Evolutionary conservation across 2,797 vertebrate species (phyloP), one percentile per base, ranked within the genome.

Genomic region (Denticeps clupeoides): DNA sequence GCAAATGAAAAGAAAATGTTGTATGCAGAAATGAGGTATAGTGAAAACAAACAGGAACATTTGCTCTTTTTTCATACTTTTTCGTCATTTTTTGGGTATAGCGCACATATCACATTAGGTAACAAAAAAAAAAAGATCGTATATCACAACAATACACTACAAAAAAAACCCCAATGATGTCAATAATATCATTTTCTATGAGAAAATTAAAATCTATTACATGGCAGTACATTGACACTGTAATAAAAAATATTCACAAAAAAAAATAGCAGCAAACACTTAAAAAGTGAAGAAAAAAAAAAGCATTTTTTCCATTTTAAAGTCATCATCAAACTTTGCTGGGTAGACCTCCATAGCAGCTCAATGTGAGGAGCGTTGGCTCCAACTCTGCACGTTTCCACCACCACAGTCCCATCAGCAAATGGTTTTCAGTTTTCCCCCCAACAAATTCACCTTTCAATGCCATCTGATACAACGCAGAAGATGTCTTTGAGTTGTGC

Each of bases 241-340:
- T 86, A 87, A 76, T 84, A 86, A 78, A 78, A 79, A 80, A 80
- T 74, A 86, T 82, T 82, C 82, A 82, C 73, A 84, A 83, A 79
- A 82, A 86, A 81, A 77, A 82, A 87, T 96, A 98, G 92, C 92
- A 98, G 91, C 93, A 96, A 91, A 93, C 86, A 86, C 82, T 84
- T 77, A n/a, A n/a, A n/a, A n/a, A n/a, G n/a, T 85, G 78, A 86
- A 76, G 74, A 81, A 71, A 83, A 77, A 86, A 87, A 89, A 83
- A 79, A 88, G 89, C 75, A 73, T 75, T 82, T 79, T 60, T 62
- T 66, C 72, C 67, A 49, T 55, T 49, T 51, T 43, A 65, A 67
- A 56, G 60, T 68, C 80, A 74, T 78, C 72, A 85, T 81, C 82
- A 84, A n/a, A n/a, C n/a, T 75, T 80, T 79, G 87, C 82, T 82